Evolutionary conservation across 2,888 invertebrate species (phyloP).

Genomic region (Bursaphelenchus okinawaensis): DNA sequence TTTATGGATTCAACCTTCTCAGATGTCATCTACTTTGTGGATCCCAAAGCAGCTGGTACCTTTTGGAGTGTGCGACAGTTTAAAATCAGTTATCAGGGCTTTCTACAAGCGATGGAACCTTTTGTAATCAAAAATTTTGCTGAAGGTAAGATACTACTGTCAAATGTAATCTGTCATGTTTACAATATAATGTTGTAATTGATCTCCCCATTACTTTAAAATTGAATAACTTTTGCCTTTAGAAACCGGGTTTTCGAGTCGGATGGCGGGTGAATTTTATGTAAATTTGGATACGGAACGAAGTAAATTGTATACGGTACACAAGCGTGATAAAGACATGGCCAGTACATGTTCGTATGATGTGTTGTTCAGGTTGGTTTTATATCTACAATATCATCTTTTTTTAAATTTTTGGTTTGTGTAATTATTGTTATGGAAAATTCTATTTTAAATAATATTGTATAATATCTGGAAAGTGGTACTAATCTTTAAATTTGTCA

Average conservation of each 20-base stretch:
- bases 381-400: too few species aligned
- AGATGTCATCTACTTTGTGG: constrained; percentile 47
- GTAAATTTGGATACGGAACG: constrained; percentile 35
- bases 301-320: constrained; percentile 28
- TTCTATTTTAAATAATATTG: too few species aligned
- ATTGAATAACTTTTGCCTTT: constrained; percentile 18
- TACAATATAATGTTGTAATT: neutral
- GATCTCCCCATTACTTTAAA: neutral
- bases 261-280: constrained; percentile 33
- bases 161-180: neutral
- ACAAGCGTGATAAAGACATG: constrained; percentile 17
- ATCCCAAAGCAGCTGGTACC: constrained; percentile 35
- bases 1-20: constrained; percentile 30
- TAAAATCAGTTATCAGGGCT: constrained; percentile 31
- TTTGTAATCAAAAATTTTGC: constrained; percentile 30
- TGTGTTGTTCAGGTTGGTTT: constrained; percentile 36
- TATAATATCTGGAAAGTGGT: too few species aligned
- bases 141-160: constrained; percentile 24
- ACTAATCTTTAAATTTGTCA: neutral
- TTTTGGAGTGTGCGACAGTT: constrained; percentile 43
- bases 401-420: too few species aligned
- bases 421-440: too few species aligned
- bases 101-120: constrained; percentile 35
- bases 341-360: constrained; percentile 36
- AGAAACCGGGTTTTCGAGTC: constrained; percentile 13